A percentile compares a stretch with the other conserved stretches of the same genome.
Evolutionary conservation across 2,797 vertebrate genomes (phyloP).

Genomic region (Steatocranus sp.): DNA sequence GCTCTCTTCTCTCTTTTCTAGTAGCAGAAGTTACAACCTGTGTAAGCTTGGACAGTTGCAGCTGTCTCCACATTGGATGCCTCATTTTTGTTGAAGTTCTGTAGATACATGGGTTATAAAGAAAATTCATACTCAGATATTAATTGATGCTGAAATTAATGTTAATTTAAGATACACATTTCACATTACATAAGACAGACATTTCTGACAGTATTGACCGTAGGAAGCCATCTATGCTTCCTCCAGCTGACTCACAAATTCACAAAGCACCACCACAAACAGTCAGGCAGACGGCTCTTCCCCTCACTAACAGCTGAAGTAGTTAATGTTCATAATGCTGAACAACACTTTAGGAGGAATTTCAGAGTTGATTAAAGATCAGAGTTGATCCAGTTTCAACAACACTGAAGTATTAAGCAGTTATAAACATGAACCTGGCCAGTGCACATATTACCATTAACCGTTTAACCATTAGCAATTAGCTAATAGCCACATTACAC

Average conservation of each 20-base stretch:
- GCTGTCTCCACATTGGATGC: neutral
- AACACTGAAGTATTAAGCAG: neutral
- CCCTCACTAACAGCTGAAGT: neutral
- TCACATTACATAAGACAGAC: neutral
- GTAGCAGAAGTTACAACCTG: neutral
- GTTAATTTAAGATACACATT: neutral
- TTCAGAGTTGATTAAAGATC: neutral
- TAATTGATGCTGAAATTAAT: neutral
- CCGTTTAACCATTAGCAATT: neutral
- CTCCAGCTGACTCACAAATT: neutral
- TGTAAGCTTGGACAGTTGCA: neutral
- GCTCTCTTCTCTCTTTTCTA: neutral
- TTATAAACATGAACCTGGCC: neutral
- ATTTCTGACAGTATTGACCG: neutral
- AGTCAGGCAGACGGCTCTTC: neutral
- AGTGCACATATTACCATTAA: neutral
- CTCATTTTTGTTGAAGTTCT: neutral
- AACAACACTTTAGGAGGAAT: neutral
- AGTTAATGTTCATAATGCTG: neutral
- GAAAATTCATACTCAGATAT: neutral
- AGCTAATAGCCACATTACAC: neutral
- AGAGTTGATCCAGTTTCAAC: neutral
- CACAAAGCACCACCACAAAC: neutral
- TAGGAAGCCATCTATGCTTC: neutral
- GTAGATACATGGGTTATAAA: neutral